phyloP scores from a whole-genome alignment of 2,797 vertebrate genomes.

The Darevskia nairensis region DNA sequence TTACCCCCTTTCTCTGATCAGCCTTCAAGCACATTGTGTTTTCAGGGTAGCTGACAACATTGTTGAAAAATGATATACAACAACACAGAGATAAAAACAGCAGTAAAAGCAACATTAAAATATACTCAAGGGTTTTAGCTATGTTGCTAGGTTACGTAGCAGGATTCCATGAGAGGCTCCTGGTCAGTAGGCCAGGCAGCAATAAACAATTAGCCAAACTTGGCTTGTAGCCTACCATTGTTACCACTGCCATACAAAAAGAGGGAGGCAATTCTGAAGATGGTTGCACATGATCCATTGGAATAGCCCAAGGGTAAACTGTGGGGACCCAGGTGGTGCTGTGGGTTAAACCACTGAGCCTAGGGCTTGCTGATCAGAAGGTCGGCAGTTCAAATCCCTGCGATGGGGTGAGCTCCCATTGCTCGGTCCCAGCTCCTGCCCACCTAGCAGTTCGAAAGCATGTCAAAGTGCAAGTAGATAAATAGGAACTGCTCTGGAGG shows the following conservation, averaged over 20 bases:
- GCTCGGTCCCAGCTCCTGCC: too few relatives aligned
- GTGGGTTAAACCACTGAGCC: too few relatives aligned
- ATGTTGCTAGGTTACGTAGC: slow-evolving; percentile 1
- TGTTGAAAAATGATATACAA: neutral
- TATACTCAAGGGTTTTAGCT: neutral
- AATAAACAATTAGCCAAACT: neutral
- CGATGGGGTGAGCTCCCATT: too few relatives aligned
- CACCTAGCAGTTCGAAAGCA: too few relatives aligned
- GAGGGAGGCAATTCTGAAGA: neutral
- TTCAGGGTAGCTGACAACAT: neutral
- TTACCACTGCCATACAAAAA: neutral
- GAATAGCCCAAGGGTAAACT: neutral
- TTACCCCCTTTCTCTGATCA: neutral
- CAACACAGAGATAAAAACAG: neutral
- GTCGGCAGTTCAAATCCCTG: too few relatives aligned
- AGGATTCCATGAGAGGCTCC: neutral
- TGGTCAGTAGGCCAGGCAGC: neutral
- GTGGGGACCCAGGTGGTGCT: too few relatives aligned
- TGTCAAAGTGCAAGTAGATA: too few relatives aligned
- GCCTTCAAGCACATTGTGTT: neutral
- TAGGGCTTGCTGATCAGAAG: too few relatives aligned
- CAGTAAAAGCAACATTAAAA: neutral
- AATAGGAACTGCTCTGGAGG: too few relatives aligned
- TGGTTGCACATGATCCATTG: neutral
- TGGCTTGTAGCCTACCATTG: neutral